phyloP scores from a whole-genome alignment of 1,140 invertebrate genomes.

The Drosophila nigrodunni region DNA sequence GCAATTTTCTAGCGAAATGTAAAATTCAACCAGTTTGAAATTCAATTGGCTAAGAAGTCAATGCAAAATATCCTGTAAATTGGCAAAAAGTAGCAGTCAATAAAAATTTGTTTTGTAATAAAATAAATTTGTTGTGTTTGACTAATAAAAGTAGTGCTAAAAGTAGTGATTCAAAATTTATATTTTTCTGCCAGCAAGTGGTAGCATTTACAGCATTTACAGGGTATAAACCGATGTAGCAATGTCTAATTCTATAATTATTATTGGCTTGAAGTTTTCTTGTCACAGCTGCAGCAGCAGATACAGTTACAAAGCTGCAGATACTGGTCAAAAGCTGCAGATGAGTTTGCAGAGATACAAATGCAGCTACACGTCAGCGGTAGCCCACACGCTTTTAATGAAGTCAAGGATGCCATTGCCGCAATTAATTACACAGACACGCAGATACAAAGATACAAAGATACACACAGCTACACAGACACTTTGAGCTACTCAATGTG shows the following conservation, averaged over 20 bases:
- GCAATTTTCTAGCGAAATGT: no score
- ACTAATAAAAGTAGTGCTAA: no score
- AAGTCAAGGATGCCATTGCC: constrained; percentile 81
- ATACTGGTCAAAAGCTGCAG: constrained; percentile 9
- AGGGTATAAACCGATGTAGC: background rate
- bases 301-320: constrained; percentile 40
- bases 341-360: constrained; percentile 13
- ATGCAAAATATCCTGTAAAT: no score
- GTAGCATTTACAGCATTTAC: background rate
- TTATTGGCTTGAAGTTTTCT: constrained; percentile 19
- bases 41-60: no score
- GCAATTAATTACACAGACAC: constrained; percentile 19
- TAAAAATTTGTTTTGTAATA: background rate
- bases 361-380: constrained; percentile 14
- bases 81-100: no score
- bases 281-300: constrained; percentile 28
- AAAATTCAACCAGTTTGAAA: no score
- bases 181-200: no score
- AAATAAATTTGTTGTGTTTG: no score
- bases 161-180: no score
- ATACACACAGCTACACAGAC: constrained; percentile 1
- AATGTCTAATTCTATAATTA: constrained; percentile 11
- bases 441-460: no score
- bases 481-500: background rate
- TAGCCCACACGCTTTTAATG: constrained; percentile 55